A percentile compares a stretch with the other conserved stretches of the same genome.
phyloP scores from a whole-genome alignment of 2,113 vertebrate genomes.

The Mesocricetus auratus region DNA sequence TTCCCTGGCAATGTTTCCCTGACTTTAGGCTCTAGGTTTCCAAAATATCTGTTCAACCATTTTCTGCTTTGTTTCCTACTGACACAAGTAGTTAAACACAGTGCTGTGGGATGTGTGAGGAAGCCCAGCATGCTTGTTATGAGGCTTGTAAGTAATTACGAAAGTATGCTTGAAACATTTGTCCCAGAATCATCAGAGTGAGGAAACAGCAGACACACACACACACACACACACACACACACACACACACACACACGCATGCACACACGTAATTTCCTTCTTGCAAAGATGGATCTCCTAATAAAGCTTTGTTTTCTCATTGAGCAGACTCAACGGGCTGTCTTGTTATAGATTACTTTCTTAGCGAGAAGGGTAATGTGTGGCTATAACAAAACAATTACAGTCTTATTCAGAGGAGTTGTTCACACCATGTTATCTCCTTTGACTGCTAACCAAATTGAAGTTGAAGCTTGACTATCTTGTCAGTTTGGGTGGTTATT shows the following conservation, averaged over 20 bases:
- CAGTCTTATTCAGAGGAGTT: constrained; percentile 13
- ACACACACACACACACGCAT: accelerated
- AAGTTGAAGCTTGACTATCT: constrained; percentile 76
- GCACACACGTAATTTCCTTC: background rate
- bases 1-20: background rate
- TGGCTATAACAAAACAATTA: constrained; percentile 71
- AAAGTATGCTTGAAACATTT: background rate
- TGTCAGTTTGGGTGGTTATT: constrained; percentile 35
- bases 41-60: constrained; percentile 27
- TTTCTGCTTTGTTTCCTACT: constrained; percentile 63
- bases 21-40: background rate
- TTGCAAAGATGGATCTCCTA: background rate
- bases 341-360: constrained; percentile 4
- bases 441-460: constrained; percentile 65
- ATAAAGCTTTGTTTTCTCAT: constrained; percentile 31
- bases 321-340: constrained; percentile 47
- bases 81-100: constrained; percentile 6
- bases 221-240: background rate
- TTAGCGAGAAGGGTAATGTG: constrained; percentile 44
- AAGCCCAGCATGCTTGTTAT: accelerated
- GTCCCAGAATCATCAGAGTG: constrained; percentile 37
- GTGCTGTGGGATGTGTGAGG: accelerated
- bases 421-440: constrained; percentile 57
- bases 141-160: background rate
- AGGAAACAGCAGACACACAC: background rate